These are phyloP conservation scores for Catharus bicknelli DNA, from an alignment of 2,113 vertebrate genomes.

Conservation along the genomic window DNA sequence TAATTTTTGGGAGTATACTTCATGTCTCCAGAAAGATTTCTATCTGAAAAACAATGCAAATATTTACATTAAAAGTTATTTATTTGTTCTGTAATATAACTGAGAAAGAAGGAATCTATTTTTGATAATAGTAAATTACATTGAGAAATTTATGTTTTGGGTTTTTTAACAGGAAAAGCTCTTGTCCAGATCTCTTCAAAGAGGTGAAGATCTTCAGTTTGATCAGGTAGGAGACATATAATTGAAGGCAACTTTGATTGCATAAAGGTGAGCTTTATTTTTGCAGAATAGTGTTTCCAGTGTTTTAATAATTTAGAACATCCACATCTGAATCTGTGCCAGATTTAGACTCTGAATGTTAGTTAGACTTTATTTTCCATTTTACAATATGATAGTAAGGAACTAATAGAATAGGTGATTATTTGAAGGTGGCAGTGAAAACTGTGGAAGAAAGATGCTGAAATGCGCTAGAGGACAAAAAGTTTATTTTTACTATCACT, in stretches of 20 bases:
- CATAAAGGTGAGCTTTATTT: neutral
- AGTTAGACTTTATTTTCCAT: neutral
- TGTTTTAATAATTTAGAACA: neutral
- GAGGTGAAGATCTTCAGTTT: conserved; percentile 99
- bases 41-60: neutral
- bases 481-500: neutral
- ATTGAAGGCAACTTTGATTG: neutral
- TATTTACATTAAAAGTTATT: neutral
- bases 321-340: rapidly evolving
- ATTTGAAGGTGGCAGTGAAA: neutral
- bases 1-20: neutral
- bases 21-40: neutral
- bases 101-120: neutral
- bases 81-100: neutral
- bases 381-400: neutral
- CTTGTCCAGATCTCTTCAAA: conserved; percentile 95
- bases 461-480: neutral
- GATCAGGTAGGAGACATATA: conserved; percentile 87
- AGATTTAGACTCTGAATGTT: neutral
- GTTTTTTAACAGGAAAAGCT: conserved; percentile 85
- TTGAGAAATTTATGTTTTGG: neutral
- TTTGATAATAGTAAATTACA: neutral
- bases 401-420: neutral
- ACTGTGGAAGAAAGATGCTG: neutral
- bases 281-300: neutral